Base-by-base conservation (phyloP, 2,888 invertebrate genomes). In the Osedax frankpressi region DNA sequence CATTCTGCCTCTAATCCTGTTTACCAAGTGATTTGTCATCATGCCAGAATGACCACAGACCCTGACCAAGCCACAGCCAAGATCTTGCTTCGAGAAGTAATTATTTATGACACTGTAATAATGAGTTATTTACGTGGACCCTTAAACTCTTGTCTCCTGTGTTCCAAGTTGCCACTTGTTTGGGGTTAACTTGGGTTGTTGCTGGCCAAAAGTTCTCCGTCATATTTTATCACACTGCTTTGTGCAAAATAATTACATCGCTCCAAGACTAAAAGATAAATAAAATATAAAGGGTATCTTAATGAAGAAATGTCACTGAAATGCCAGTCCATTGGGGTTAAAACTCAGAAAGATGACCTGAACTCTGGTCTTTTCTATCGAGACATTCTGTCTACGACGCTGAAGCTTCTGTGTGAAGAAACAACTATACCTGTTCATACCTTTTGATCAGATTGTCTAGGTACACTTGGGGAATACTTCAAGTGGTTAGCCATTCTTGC, bases 1-100 rank as follows among this genome's bases (percentile, higher is more conserved):
- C 65, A 65, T 19, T 14, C 65, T 65, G 65, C 65, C 65, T 65
- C 65, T 65, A 65, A 65, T 65, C 65, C 24, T 24, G 25, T 65
- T 65, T 65, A 65, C 65, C 65, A 65, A 65, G 65, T 65, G 65
- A 65, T 65, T n/a, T 65, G 65, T 65, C 24, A 65, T 1, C 65
- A 19, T 65, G 65, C 65, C 26, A 65, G 65, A 65, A 65, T 25
- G 65, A 65, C 19, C 65, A n/a, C 19, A 65, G 14, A 65, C 65
- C 65, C 3, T 62, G 6, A 62, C 6, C 14, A 11, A 65, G 65
- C 24, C 6, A 65, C 65, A 2, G 24, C 65, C 65, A 65, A 65
- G 24, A 2, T 65, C 24, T 24, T 19, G 19, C 65, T n/a, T 2
- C 6, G 65, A 65, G 24, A 65, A 65, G 65, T 65, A 65, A 65